Conservation (phyloP, 2,797 vertebrate species). For the Knipowitschia caucasica region DNA sequence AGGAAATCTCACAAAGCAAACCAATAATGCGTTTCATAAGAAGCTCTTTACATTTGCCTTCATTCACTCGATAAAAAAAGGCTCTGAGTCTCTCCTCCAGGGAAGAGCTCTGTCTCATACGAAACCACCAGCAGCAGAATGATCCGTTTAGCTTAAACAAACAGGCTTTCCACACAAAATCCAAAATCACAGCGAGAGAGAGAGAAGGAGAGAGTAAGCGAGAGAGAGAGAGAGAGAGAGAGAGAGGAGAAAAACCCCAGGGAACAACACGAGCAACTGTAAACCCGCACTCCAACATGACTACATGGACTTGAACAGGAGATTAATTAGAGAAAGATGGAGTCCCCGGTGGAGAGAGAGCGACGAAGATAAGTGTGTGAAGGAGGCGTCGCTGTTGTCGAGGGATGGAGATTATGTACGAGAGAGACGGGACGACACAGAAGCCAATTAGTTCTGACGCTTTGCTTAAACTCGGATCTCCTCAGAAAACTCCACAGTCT, state of each 20-base stretch:
- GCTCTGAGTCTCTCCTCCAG: too few species aligned
- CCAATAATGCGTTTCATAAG: too few species aligned
- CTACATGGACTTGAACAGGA: background rate
- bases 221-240: background rate
- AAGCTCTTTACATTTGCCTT: too few species aligned
- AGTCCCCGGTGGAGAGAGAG: background rate
- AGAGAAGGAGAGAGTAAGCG: background rate
- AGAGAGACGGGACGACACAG: background rate
- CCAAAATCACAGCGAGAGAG: background rate
- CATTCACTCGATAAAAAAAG: too few species aligned
- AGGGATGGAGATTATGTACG: background rate
- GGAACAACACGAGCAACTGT: too few species aligned
- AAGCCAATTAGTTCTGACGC: background rate
- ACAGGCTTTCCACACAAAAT: conserved; percentile 23
- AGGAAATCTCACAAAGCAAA: too few species aligned
- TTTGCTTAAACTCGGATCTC: background rate
- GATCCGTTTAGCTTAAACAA: conserved; percentile 35
- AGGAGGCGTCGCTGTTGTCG: background rate
- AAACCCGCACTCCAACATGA: too few species aligned
- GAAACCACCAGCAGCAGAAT: too few species aligned
- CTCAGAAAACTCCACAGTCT: too few species aligned
- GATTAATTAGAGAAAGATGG: background rate
- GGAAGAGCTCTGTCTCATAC: too few species aligned
- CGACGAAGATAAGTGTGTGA: background rate
- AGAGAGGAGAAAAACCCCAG: too few species aligned